Percentiles rank a stretch among this genome's conserved stretches.
Evolutionary conservation across 2,113 vertebrate species (phyloP).

Genomic region (Geothlypis trichas): DNA sequence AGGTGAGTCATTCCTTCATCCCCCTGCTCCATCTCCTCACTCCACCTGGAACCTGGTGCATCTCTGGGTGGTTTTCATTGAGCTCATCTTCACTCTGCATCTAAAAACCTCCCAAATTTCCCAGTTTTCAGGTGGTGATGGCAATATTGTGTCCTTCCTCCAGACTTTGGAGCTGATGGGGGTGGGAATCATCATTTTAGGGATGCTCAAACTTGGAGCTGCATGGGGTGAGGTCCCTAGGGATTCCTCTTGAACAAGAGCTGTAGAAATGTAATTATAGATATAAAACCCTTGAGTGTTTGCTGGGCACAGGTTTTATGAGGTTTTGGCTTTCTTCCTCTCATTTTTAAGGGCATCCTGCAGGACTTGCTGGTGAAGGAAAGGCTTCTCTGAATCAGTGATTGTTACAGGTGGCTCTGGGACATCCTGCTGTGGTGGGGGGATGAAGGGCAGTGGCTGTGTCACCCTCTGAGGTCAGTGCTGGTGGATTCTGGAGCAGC

Average conservation of each 20-base stretch:
- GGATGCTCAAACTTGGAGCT: background rate
- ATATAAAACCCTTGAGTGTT: fast-evolving
- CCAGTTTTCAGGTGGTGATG: fast-evolving
- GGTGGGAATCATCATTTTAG: background rate
- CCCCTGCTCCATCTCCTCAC: fast-evolving
- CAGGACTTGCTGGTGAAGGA: background rate
- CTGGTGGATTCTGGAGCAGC: background rate
- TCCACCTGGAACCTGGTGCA: fast-evolving
- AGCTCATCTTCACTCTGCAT: fast-evolving
- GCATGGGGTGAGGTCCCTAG: fast-evolving
- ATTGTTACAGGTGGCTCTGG: background rate
- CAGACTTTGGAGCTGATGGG: fast-evolving
- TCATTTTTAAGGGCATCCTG: background rate
- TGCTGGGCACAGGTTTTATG: background rate
- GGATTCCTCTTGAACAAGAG: slow-evolving; percentile 21
- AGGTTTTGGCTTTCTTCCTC: background rate
- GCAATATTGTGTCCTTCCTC: fast-evolving
- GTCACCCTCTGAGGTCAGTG: background rate
- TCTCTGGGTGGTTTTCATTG: background rate
- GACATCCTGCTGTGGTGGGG: fast-evolving
- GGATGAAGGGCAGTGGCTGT: background rate
- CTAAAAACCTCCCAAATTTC: background rate
- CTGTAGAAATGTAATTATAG: background rate
- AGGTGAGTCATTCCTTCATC: background rate
- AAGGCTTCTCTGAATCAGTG: background rate